Evolutionary conservation across 2,113 vertebrate species (phyloP).

Genomic region (human): DNA sequence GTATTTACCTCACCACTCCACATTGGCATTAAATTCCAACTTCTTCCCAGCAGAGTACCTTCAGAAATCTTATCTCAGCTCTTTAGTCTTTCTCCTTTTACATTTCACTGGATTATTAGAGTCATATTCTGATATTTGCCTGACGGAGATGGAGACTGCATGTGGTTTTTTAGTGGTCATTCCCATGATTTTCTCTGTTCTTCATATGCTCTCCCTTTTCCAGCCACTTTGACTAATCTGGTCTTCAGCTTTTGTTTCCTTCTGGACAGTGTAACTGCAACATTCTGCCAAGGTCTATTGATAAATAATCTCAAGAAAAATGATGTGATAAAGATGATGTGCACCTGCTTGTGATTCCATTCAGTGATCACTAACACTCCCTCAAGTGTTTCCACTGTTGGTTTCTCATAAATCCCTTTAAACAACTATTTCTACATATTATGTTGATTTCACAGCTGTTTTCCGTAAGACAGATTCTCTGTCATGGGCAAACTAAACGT

Average conservation of each 20-base stretch:
- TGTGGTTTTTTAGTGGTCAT: background rate
- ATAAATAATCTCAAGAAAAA: background rate
- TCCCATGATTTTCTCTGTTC: background rate
- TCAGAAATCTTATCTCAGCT: background rate
- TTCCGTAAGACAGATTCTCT: background rate
- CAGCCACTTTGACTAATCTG: background rate
- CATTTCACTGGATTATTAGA: background rate
- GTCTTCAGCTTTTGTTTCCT: background rate
- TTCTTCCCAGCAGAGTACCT: background rate
- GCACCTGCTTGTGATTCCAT: background rate
- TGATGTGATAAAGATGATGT: background rate
- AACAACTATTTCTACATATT: background rate
- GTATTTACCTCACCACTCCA: background rate
- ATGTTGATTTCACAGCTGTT: background rate
- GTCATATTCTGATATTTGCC: background rate
- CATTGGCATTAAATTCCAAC: background rate
- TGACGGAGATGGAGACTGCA: background rate
- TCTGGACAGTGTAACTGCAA: background rate
- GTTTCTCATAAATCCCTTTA: background rate
- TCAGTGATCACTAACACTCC: background rate
- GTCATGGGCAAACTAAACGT: no score
- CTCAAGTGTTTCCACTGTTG: background rate
- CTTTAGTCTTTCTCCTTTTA: background rate
- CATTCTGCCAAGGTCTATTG: background rate
- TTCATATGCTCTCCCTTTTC: background rate